Percentiles rank a stretch among this genome's conserved stretches.
phyloP scores from a whole-genome alignment of 2,797 vertebrate genomes.

The Ibycter americanus region DNA sequence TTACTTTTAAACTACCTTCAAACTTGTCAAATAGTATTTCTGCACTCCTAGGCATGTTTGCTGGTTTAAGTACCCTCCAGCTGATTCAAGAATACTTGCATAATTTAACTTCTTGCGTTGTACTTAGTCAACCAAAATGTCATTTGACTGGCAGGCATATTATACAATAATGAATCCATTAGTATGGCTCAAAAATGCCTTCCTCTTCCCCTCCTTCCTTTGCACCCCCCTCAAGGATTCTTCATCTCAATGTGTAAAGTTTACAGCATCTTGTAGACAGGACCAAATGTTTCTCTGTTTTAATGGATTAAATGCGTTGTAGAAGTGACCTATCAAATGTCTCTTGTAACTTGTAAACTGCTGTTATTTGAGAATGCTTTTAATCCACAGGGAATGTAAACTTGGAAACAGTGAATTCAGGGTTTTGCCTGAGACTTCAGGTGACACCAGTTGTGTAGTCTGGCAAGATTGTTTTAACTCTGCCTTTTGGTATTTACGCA shows the following conservation, averaged over 20 bases:
- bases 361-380: conserved; percentile 30
- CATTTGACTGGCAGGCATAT: conserved; percentile 8
- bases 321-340: conserved; percentile 12
- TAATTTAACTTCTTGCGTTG: conserved; percentile 30
- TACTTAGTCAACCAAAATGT: conserved; percentile 26
- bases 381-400: conserved; percentile 1
- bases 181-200: conserved; percentile 1
- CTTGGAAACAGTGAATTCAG: background rate
- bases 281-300: background rate
- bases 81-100: conserved; percentile 5
- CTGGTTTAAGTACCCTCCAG: background rate
- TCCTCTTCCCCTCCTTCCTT: background rate
- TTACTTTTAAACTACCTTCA: background rate
- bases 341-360: conserved; percentile 14
- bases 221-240: background rate
- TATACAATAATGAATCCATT: conserved; percentile 46
- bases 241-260: background rate
- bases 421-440: background rate
- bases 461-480: background rate
- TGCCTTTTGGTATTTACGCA: background rate
- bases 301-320: background rate
- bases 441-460: background rate
- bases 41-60: background rate
- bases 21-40: background rate
- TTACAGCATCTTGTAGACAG: background rate